phyloP scores from a whole-genome alignment of 2,888 invertebrate species.

The Macrosoma leucophasiata region DNA sequence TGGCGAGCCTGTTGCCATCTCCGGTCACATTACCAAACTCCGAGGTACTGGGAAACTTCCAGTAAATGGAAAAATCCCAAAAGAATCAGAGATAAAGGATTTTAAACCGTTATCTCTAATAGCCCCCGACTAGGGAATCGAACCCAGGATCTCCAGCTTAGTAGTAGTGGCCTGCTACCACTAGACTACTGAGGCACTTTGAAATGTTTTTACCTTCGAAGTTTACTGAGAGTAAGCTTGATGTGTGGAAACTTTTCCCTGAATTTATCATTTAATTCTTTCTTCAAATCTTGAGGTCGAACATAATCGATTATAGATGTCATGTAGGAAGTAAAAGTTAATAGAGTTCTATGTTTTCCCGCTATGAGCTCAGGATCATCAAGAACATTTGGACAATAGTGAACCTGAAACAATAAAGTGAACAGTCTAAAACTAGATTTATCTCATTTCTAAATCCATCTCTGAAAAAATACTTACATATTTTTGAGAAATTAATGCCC shows the following conservation, averaged over 20 bases:
- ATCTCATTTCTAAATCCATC: not conserved
- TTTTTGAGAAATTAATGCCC: conserved; percentile 53
- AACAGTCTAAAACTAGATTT: not conserved
- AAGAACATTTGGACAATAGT: conserved; percentile 90
- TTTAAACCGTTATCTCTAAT: too few relatives aligned
- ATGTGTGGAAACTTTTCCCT: conserved; percentile 95
- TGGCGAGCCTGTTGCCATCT: too few relatives aligned
- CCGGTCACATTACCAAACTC: too few relatives aligned
- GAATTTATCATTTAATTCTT: conserved; percentile 98
- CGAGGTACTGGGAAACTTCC: too few relatives aligned
- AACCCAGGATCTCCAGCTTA: too few relatives aligned
- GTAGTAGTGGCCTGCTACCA: too few relatives aligned
- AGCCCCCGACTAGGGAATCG: too few relatives aligned
- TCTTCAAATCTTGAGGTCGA: conserved; percentile 95
- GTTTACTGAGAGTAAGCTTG: conserved; percentile 95
- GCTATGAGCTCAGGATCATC: conserved; percentile 96
- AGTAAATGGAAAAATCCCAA: too few relatives aligned
- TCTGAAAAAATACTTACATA: conserved; percentile 40
- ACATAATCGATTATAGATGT: conserved; percentile 98
- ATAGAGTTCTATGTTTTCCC: conserved; percentile 89
- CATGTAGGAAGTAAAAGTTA: conserved; percentile 93
- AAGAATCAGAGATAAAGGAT: too few relatives aligned
- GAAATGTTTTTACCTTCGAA: conserved; percentile 86
- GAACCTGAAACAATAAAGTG: conserved; percentile 42
- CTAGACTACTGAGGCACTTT: too few relatives aligned